Evolutionary conservation across 1,140 invertebrate species (phyloP).

Genomic region (Artemia franciscana): DNA sequence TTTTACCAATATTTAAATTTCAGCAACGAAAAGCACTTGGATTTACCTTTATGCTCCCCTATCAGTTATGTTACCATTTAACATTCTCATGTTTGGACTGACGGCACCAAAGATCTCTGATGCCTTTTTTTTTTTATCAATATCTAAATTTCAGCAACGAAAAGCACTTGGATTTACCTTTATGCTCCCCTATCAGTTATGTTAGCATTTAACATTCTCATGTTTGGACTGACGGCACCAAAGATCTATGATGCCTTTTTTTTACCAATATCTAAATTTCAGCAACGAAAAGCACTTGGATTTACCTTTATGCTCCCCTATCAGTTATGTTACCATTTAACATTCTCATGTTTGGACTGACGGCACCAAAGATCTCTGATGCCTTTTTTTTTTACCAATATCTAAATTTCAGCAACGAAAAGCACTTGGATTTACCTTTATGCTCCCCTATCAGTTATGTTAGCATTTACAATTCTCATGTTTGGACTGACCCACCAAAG

Average conservation of each 20-base stretch:
- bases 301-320: slow-evolving; percentile 49
- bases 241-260: slow-evolving; percentile 37
- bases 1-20: no score
- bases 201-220: slow-evolving; percentile 37
- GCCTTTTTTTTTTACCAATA: no score
- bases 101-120: slow-evolving; percentile 40
- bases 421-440: no score
- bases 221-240: slow-evolving; percentile 43
- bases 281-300: not conserved
- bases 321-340: slow-evolving; percentile 40
- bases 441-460: no score
- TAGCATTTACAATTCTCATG: no score
- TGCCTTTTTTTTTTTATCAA: no score
- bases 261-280: no score
- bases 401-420: no score
- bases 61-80: slow-evolving; percentile 36
- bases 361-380: slow-evolving; percentile 36
- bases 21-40: not conserved
- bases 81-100: slow-evolving; percentile 40
- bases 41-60: slow-evolving; percentile 49
- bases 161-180: slow-evolving; percentile 29
- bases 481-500: no score
- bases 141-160: not conserved
- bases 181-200: slow-evolving; percentile 42
- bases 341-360: slow-evolving; percentile 40